Evolutionary conservation across 1,140 invertebrate species (phyloP).

Genomic region (Parasteatoda tepidariorum): DNA sequence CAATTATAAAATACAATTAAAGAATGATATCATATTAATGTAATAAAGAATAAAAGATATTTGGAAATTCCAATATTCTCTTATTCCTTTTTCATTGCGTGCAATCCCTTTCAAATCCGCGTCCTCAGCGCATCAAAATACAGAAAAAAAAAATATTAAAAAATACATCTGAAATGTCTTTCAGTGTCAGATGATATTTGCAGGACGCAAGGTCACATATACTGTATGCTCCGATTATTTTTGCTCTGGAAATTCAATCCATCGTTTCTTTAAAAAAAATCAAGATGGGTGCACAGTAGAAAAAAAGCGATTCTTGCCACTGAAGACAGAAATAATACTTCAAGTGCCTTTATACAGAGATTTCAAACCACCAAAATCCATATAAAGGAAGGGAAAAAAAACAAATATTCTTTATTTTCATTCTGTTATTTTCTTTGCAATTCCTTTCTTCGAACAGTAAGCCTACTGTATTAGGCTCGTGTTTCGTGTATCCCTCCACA

Average conservation of each 20-base stretch:
- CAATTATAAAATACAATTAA: too few species aligned
- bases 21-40: too few species aligned
- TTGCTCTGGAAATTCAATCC: slow-evolving; percentile 18
- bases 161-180: not conserved
- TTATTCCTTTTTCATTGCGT: not conserved
- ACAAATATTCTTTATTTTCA: not conserved
- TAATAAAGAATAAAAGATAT: too few species aligned
- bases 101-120: not conserved
- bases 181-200: slow-evolving; percentile 20
- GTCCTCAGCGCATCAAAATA: not conserved
- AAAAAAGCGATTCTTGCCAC: not conserved
- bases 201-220: slow-evolving; percentile 8
- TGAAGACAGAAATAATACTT: not conserved
- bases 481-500: slow-evolving; percentile 9
- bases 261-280: slow-evolving; percentile 3
- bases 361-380: not conserved
- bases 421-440: slow-evolving; percentile 21
- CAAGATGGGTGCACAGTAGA: not conserved
- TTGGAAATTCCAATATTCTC: too few species aligned
- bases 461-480: slow-evolving; percentile 43
- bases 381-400: not conserved
- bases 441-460: slow-evolving; percentile 38
- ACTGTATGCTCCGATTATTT: slow-evolving; percentile 26
- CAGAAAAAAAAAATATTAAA: not conserved
- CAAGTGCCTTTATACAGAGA: not conserved